phyloP scores from a whole-genome alignment of 1,140 invertebrate genomes.

The Oryctes rhinoceros region DNA sequence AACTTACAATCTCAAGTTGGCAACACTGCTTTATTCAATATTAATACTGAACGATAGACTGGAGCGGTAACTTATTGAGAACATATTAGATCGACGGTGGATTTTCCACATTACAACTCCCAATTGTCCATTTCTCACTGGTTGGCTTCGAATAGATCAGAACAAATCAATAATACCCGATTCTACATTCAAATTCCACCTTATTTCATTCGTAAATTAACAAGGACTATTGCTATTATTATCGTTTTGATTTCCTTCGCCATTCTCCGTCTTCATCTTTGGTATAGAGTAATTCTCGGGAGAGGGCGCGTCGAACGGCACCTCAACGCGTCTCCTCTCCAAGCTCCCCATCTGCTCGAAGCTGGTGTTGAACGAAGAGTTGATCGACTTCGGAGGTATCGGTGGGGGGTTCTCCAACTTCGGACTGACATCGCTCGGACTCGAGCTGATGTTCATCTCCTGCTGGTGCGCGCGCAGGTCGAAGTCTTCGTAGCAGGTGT shows the following conservation, averaged over 20 bases:
- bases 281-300: slow-evolving; percentile 67
- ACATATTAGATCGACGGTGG: no score
- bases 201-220: background rate
- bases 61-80: no score
- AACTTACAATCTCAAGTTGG: no score
- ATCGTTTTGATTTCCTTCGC: slow-evolving; percentile 30
- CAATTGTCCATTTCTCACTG: no score
- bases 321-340: slow-evolving; percentile 45
- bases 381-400: slow-evolving; percentile 66
- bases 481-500: slow-evolving; percentile 68
- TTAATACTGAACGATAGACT: background rate
- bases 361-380: slow-evolving; percentile 60
- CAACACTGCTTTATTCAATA: slow-evolving; percentile 1
- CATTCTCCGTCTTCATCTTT: slow-evolving; percentile 60
- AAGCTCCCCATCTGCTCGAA: slow-evolving; percentile 53
- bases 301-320: slow-evolving; percentile 20
- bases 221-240: slow-evolving; percentile 29
- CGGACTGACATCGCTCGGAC: slow-evolving; percentile 57
- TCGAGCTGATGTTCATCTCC: slow-evolving; percentile 59
- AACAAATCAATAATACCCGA: no score
- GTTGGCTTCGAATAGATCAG: background rate
- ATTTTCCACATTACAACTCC: no score
- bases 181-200: no score
- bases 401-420: slow-evolving; percentile 64
- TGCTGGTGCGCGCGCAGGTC: slow-evolving; percentile 63